These are phyloP conservation scores for Acromyrmex heyeri DNA, from an alignment of 1,140 invertebrate genomes.

Conservation along the genomic window DNA sequence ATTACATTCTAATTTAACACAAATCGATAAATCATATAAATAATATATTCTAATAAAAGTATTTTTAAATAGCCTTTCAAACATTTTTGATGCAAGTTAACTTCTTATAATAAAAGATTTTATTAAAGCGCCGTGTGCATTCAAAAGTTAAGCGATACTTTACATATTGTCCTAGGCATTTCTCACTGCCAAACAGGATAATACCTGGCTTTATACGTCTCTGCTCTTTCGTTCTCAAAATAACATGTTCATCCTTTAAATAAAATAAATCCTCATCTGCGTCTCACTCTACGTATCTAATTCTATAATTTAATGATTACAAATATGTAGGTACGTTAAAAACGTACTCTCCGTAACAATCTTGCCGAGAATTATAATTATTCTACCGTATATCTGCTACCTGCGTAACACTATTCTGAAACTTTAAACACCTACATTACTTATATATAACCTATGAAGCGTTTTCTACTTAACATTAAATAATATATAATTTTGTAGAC, in stretches of 20 bases:
- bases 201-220: constrained; percentile 29
- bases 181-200: constrained; percentile 59
- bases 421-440: neutral
- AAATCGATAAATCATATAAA: neutral
- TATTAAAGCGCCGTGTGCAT: neutral
- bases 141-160: constrained; percentile 39
- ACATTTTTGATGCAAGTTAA: neutral
- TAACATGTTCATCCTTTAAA: neutral
- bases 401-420: neutral
- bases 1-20: neutral
- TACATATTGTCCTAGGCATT: constrained; percentile 49
- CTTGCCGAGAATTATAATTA: constrained; percentile 21
- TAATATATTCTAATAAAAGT: constrained; percentile 25
- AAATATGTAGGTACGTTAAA: neutral
- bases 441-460: neutral
- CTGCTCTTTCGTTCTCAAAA: constrained; percentile 27
- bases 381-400: neutral
- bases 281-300: constrained; percentile 76
- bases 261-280: constrained; percentile 47
- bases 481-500: constrained; percentile 41
- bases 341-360: neutral
- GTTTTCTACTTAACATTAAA: constrained; percentile 26
- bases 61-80: constrained; percentile 11
- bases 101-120: neutral
- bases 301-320: constrained; percentile 59